These are phyloP conservation scores for Tortrix viridana DNA, from an alignment of 2,888 invertebrate genomes.

Conservation along the genomic window DNA sequence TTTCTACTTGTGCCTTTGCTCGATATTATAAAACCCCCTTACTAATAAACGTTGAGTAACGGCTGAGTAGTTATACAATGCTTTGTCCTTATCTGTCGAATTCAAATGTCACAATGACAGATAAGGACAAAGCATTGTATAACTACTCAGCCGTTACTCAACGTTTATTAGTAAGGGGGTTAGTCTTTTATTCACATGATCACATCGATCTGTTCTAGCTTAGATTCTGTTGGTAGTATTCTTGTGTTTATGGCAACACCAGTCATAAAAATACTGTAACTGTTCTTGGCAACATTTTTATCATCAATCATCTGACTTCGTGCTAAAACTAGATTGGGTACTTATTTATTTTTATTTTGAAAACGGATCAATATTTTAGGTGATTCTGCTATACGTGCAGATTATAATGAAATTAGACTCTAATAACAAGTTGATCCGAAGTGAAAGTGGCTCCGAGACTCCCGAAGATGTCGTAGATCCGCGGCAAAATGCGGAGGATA, in stretches of 20 bases:
- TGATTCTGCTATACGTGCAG: constrained; percentile 25
- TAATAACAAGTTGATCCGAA: constrained; percentile 79
- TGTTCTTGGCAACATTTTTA: constrained; percentile 53
- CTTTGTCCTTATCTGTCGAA: too few species aligned
- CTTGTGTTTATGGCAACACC: constrained; percentile 24
- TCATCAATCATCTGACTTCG: constrained; percentile 73
- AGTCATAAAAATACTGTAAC: constrained; percentile 15
- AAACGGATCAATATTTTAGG: constrained; percentile 59
- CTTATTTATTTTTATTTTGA: constrained; percentile 72
- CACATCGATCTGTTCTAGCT: too few species aligned
- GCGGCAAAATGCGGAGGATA: constrained; percentile 77
- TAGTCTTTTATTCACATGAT: too few species aligned
- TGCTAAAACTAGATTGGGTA: constrained; percentile 31
- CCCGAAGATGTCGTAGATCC: constrained; percentile 76
- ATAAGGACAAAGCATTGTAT: too few species aligned
- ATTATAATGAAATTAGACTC: constrained; percentile 78
- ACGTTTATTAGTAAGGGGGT: too few species aligned
- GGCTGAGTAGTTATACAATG: too few species aligned
- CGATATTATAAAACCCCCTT: too few species aligned
- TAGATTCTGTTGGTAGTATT: background rate
- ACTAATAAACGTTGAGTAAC: too few species aligned
- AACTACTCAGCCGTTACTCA: too few species aligned
- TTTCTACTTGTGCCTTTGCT: background rate
- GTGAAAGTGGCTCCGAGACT: constrained; percentile 70
- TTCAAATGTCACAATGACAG: too few species aligned